phyloP scores from a whole-genome alignment of 2,797 vertebrate species.

The Peromyscus attwateri region DNA sequence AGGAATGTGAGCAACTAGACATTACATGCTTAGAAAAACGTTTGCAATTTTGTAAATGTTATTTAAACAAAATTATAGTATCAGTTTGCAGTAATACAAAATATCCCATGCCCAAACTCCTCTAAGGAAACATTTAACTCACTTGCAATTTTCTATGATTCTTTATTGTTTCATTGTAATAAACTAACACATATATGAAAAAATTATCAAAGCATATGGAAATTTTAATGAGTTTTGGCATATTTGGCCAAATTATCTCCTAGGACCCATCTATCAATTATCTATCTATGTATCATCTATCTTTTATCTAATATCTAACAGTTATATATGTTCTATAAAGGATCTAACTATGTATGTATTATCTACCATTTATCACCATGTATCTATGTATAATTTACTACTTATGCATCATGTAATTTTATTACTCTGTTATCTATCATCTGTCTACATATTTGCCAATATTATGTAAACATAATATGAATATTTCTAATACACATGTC shows the following conservation, averaged over 20 bases:
- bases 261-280: neutral
- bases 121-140: neutral
- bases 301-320: neutral
- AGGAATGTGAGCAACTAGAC: neutral
- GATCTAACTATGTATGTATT: neutral
- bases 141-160: neutral
- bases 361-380: neutral
- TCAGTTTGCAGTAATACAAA: neutral
- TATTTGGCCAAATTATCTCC: neutral
- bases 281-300: neutral
- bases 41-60: neutral
- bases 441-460: neutral
- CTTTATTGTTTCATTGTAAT: slow-evolving; percentile 4
- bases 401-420: neutral
- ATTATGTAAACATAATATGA: neutral
- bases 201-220: neutral
- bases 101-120: too few species aligned
- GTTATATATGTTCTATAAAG: too few species aligned
- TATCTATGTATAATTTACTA: neutral
- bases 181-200: neutral
- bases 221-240: neutral
- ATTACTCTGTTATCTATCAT: neutral
- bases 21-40: neutral
- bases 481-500: neutral
- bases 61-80: neutral